Conservation (phyloP, 2,888 invertebrate species). For the Yponomeuta evonymella region DNA sequence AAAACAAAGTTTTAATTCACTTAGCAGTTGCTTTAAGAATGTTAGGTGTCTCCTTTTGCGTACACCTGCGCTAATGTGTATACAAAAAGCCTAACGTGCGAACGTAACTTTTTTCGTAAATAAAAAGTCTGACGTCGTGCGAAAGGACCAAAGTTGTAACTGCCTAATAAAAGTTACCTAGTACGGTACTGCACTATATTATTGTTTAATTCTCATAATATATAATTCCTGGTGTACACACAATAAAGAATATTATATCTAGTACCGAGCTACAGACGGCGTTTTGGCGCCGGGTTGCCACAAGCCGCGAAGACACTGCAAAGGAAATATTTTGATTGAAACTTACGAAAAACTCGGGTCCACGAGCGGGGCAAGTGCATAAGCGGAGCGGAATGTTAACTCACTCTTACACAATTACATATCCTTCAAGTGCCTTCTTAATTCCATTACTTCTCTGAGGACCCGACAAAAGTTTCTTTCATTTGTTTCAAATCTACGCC, state of each 20-base stretch:
- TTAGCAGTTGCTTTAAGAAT: background rate
- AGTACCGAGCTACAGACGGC: background rate
- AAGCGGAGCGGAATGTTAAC: constrained; percentile 4
- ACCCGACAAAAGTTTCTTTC: background rate
- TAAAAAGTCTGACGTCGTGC: background rate
- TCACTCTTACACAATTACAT: too few species aligned
- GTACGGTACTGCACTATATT: too few species aligned
- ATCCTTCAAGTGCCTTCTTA: too few species aligned
- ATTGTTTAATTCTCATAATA: too few species aligned
- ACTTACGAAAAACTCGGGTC: constrained; percentile 40
- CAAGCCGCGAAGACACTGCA: constrained; percentile 12
- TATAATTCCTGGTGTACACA: too few species aligned
- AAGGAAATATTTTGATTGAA: constrained; percentile 53
- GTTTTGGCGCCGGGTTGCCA: background rate
- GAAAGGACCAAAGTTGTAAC: background rate
- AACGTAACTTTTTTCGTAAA: background rate
- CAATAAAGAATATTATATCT: too few species aligned
- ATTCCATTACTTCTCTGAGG: too few species aligned
- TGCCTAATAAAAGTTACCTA: background rate
- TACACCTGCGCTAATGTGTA: background rate
- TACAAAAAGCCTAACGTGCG: background rate
- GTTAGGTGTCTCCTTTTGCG: background rate
- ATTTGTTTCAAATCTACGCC: background rate
- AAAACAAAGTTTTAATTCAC: background rate
- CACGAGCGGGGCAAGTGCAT: constrained; percentile 25